Conservation (phyloP, 2,888 invertebrate genomes). For the Patella pellucida region DNA sequence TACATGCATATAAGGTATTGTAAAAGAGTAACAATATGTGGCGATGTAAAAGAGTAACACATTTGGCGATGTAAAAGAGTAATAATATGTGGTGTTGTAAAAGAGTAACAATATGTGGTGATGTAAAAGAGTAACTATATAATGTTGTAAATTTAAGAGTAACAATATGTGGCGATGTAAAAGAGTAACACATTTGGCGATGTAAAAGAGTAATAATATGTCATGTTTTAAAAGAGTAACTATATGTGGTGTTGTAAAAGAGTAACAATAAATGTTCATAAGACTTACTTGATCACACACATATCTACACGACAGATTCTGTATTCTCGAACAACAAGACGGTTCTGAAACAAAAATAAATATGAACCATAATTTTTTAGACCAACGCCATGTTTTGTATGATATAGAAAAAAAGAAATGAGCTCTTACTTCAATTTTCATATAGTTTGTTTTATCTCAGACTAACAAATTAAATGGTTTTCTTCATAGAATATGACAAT, state of each 20-base stretch:
- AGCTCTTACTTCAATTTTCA: not conserved
- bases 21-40: no score
- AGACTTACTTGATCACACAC: not conserved
- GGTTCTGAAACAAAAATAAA: not conserved
- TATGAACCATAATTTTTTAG: not conserved
- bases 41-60: no score
- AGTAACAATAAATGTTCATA: not conserved
- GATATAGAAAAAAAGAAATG: not conserved
- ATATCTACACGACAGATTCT: constrained; percentile 8
- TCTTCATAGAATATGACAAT: not conserved
- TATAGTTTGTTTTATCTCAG: no score
- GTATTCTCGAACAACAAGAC: not conserved
- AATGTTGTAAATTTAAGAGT: no score
- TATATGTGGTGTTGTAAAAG: not conserved
- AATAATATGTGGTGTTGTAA: no score
- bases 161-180: no score
- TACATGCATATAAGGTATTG: no score
- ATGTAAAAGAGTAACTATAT: no score
- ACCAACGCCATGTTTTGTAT: not conserved
- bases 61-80: no score
- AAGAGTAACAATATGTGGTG: no score
- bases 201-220: not conserved
- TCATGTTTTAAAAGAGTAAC: no score
- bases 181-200: not conserved
- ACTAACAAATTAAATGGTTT: no score